These are phyloP conservation scores for Monodelphis domestica DNA, from an alignment of 2,797 vertebrate species.

Conservation along the genomic window DNA sequence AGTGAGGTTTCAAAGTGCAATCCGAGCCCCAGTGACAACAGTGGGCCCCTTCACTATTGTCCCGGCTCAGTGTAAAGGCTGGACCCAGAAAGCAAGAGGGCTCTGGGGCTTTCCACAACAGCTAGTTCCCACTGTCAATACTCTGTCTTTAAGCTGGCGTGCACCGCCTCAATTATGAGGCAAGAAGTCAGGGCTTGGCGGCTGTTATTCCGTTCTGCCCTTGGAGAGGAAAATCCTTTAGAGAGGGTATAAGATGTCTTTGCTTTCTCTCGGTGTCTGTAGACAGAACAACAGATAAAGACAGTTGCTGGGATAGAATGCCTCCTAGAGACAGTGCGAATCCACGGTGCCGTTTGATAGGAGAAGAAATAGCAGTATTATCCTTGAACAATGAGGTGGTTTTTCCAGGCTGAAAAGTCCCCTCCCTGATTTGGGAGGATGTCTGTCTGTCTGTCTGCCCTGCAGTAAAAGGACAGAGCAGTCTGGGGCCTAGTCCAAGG, in stretches of 20 bases:
- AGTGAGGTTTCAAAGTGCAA: slow-evolving; percentile 47
- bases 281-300: slow-evolving; percentile 57
- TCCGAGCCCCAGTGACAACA: slow-evolving; percentile 58
- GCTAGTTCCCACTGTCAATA: slow-evolving; percentile 41
- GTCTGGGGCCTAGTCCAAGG: neutral
- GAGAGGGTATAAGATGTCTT: neutral
- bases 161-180: slow-evolving; percentile 28
- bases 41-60: slow-evolving; percentile 51
- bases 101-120: slow-evolving; percentile 16
- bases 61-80: slow-evolving; percentile 61
- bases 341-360: neutral
- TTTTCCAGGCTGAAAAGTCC: neutral
- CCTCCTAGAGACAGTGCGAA: neutral
- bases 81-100: slow-evolving; percentile 29
- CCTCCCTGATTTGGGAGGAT: neutral
- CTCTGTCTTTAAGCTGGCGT: slow-evolving; percentile 50
- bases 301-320: neutral
- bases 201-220: accelerated
- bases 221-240: neutral
- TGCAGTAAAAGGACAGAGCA: neutral
- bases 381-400: neutral
- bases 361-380: neutral
- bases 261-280: neutral
- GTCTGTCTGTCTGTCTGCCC: neutral
- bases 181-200: neutral